These are phyloP conservation scores for Euphydryas editha DNA, from an alignment of 2,888 invertebrate species.

Conservation along the genomic window DNA sequence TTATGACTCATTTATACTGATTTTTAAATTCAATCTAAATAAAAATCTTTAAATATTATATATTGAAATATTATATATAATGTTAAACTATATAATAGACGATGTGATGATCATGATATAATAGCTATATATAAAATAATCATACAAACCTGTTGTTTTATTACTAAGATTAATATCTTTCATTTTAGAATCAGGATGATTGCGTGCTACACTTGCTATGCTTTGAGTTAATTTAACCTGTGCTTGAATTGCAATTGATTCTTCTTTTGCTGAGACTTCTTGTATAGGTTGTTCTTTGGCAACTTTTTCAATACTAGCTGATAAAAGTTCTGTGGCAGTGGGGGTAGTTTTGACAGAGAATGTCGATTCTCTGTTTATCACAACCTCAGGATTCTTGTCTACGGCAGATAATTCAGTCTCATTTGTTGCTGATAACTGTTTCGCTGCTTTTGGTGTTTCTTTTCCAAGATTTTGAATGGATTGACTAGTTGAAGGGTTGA, in stretches of 20 bases:
- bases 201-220: conserved; percentile 67
- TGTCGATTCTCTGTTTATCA: conserved; percentile 54
- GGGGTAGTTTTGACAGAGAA: conserved; percentile 53
- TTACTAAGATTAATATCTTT: conserved; percentile 77
- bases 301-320: conserved; percentile 75
- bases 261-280: conserved; percentile 57
- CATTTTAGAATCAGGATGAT: conserved; percentile 72
- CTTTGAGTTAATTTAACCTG: conserved; percentile 77
- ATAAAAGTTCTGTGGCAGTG: conserved; percentile 70
- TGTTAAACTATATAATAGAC: too few species aligned
- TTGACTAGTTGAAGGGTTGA: conserved; percentile 74
- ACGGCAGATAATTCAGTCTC: conserved; percentile 52
- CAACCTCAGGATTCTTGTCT: conserved; percentile 54
- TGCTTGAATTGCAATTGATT: conserved; percentile 70
- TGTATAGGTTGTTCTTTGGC: conserved; percentile 60
- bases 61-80: too few species aligned
- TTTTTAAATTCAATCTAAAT: conserved; percentile 11
- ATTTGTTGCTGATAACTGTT: conserved; percentile 49
- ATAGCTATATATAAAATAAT: too few species aligned
- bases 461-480: conserved; percentile 56
- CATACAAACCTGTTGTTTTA: conserved; percentile 67
- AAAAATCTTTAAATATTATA: not conserved
- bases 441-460: conserved; percentile 54
- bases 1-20: not conserved
- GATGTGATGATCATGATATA: too few species aligned